phyloP scores from a whole-genome alignment of 2,888 invertebrate species.

The Rhimphoctona megacephalus region DNA sequence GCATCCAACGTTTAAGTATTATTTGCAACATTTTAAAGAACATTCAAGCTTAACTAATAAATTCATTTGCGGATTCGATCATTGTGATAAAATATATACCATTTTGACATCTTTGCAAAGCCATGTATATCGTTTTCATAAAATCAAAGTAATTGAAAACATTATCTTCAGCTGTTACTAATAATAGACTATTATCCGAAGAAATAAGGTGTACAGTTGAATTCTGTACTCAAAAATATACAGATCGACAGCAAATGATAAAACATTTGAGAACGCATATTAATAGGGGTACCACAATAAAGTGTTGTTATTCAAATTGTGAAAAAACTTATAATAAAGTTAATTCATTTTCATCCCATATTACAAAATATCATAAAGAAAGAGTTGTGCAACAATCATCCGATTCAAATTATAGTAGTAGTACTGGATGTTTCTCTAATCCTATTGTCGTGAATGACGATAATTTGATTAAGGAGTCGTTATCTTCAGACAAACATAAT shows the following conservation, averaged over 20 bases:
- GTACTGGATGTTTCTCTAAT: neutral
- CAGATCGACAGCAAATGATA: constrained; percentile 1
- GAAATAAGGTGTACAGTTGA: neutral
- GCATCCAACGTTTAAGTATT: neutral
- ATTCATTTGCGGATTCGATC: neutral
- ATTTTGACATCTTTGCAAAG: neutral
- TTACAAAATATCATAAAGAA: neutral
- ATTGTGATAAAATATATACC: neutral
- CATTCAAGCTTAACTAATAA: neutral
- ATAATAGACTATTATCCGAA: neutral
- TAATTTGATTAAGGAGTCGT: neutral
- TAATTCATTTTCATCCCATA: neutral
- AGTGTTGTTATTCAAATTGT: neutral
- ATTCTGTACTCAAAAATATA: neutral
- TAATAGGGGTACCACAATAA: neutral
- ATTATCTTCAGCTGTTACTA: neutral
- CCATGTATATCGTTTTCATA: constrained; percentile 3
- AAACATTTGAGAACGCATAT: constrained; percentile 3
- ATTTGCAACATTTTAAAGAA: neutral
- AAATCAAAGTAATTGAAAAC: neutral
- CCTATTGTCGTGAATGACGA: neutral
- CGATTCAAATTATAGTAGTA: neutral
- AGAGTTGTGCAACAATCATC: neutral
- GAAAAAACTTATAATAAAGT: neutral
- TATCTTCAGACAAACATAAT: neutral